Evolutionary conservation across 2,797 vertebrate genomes (phyloP).

Genomic region (Galagoides demidoff): DNA sequence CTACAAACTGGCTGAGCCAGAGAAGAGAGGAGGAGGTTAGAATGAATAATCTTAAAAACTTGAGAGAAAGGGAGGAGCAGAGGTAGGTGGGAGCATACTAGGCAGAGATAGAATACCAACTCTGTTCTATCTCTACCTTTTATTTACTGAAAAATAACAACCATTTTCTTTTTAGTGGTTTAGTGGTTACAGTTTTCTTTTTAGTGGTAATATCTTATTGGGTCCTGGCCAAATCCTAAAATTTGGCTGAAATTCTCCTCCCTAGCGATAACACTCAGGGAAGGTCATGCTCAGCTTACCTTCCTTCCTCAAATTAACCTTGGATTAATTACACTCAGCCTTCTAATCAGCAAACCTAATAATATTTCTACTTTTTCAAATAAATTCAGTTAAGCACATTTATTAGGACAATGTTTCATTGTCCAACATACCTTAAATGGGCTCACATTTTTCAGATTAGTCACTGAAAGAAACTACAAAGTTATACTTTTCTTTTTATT

Average conservation of each 20-base stretch:
- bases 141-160: not conserved
- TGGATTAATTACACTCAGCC: not conserved
- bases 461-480: conserved; percentile 13
- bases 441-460: not conserved
- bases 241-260: conserved; percentile 20
- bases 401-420: not conserved
- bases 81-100: not conserved
- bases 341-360: conserved; percentile 22
- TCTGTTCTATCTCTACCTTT: conserved; percentile 20
- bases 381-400: not conserved
- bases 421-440: not conserved
- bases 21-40: not conserved
- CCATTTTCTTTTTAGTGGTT: not conserved
- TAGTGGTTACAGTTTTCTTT: not conserved
- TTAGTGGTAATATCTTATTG: not conserved
- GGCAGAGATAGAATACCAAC: not conserved
- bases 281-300: not conserved
- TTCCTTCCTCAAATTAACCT: conserved; percentile 16
- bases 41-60: not conserved
- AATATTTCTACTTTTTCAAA: conserved; percentile 31
- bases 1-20: conserved; percentile 12
- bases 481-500: not conserved
- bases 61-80: not conserved
- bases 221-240: not conserved
- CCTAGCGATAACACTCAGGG: not conserved